Conservation (phyloP, 2,888 invertebrate genomes). For the Apamea crenata region DNA sequence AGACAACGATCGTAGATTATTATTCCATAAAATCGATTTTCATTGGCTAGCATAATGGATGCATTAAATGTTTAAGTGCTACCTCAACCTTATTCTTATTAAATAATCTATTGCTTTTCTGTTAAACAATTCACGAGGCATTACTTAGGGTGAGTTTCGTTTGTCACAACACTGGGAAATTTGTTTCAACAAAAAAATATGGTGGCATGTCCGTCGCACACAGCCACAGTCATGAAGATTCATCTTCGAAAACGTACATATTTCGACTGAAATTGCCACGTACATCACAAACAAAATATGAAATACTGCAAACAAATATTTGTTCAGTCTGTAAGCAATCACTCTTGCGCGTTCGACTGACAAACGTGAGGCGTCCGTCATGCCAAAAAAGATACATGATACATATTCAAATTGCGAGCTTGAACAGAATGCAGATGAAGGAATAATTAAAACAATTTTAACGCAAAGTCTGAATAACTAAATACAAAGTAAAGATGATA, state of each 20-base stretch:
- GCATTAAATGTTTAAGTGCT: slow-evolving; percentile 74
- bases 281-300: slow-evolving; percentile 55
- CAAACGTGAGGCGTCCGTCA: slow-evolving; percentile 50
- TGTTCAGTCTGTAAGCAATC: slow-evolving; percentile 56
- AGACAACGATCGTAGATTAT: slow-evolving; percentile 70
- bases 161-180: slow-evolving; percentile 4
- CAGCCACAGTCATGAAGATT: slow-evolving; percentile 39
- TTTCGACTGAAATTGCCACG: slow-evolving; percentile 47
- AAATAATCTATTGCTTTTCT: slow-evolving; percentile 71
- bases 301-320: slow-evolving; percentile 60
- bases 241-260: slow-evolving; percentile 40
- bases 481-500: slow-evolving; percentile 40
- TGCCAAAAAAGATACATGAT: slow-evolving; percentile 39
- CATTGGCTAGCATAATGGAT: slow-evolving; percentile 70
- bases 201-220: slow-evolving; percentile 4
- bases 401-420: slow-evolving; percentile 48
- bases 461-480: slow-evolving; percentile 7
- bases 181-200: not conserved
- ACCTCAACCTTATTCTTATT: slow-evolving; percentile 68
- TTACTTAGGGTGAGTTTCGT: not conserved
- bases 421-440: slow-evolving; percentile 35
- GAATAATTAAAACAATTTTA: slow-evolving; percentile 25
- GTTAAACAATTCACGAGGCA: slow-evolving; percentile 57
- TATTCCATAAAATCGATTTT: slow-evolving; percentile 77
- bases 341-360: slow-evolving; percentile 48